A percentile compares a stretch with the other conserved stretches of the same genome.
phyloP scores from a whole-genome alignment of 2,888 invertebrate species.

The Ametastegia equiseti region DNA sequence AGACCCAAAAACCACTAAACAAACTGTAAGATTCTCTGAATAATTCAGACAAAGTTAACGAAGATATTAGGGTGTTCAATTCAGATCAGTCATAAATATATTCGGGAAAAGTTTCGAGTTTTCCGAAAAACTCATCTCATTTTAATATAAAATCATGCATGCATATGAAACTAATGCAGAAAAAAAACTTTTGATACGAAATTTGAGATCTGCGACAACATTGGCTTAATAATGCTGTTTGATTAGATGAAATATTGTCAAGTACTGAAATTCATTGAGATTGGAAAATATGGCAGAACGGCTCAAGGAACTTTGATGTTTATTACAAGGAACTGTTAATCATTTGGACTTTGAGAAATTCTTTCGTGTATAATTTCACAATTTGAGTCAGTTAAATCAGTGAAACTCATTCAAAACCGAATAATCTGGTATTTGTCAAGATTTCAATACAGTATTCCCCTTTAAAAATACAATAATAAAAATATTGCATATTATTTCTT shows the following conservation, averaged over 20 bases:
- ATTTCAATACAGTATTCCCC: no score
- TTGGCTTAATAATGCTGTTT: background rate
- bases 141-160: no score
- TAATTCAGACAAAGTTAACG: background rate
- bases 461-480: no score
- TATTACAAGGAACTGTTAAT: background rate
- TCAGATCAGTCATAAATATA: background rate
- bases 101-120: background rate
- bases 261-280: background rate
- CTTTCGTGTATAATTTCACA: no score
- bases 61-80: no score
- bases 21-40: slow-evolving; percentile 64
- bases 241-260: background rate
- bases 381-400: no score
- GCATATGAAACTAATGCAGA: background rate
- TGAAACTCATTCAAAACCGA: no score
- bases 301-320: background rate
- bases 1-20: slow-evolving; percentile 76
- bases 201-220: background rate
- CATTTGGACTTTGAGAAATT: background rate
- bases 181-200: background rate
- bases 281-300: background rate
- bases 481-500: no score
- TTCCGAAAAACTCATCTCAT: background rate
- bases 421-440: no score